Base-by-base conservation (phyloP, 2,888 invertebrate species). In the Epistrophe eligans region DNA sequence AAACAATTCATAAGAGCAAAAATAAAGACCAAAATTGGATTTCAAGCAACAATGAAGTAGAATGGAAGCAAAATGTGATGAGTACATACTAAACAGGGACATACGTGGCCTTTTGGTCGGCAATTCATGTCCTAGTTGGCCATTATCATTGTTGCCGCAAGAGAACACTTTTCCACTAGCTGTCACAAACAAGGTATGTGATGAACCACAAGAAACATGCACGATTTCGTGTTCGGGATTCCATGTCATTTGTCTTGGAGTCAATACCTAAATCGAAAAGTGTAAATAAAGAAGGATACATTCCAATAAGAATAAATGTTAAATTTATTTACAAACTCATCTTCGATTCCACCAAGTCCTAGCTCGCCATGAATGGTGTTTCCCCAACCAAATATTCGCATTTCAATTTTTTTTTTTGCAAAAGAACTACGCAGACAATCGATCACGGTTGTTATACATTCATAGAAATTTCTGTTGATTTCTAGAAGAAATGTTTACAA, bases 71-170 rank as follows among this genome's bases (percentile, higher is more conserved):
- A 87, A 77, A 83, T 76, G 77, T 80, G 76, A 70, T 55, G n/a
- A 70, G 91, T 93, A 94, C 94, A 94, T 94, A 94, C 94, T 93
- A 94, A 94, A 94, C 90, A 91, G 88, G 90, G 94, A 95, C 95
- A 94, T 94, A 95, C 95, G 95, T 93, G 95, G 95, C 94, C 95
- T 93, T 94, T 95, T 95, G 90, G 94, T 94, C 57, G 95, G 94
- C 90, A 94, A 93, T 43, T 94, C 94, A 90, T 96, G 96, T 7
- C 99, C 99, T 73, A 99, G 94, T 92, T 99, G 99, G 1, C 98
- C 97, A 90, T 95, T 95, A 91, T 98, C 98, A 94, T 99, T 99
- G 91, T 95, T 97, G 1, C 99, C 99, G 94, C 98, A 99, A 2
- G 98, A 96, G 93, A 95, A 98, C 8, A 99, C 94, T 90, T 96